A percentile compares a stretch with the other conserved stretches of the same genome.
phyloP scores from a whole-genome alignment of 1,140 invertebrate species.

The Araneus ventricosus region DNA sequence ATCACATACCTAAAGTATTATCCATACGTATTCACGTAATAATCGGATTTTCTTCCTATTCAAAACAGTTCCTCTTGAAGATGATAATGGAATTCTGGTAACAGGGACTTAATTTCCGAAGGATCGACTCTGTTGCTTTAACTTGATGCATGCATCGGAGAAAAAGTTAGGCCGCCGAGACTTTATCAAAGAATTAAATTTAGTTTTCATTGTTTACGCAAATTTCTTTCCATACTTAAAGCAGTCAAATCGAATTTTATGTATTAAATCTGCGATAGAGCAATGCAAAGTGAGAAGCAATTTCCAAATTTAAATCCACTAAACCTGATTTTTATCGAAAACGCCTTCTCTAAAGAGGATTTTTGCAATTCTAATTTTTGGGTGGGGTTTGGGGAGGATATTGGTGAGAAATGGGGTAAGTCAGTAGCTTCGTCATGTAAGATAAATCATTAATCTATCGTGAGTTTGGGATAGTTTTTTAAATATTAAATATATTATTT shows the following conservation, averaged over 20 bases:
- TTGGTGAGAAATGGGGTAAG: not conserved
- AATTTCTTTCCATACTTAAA: slow-evolving; percentile 42
- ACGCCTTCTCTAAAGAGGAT: slow-evolving; percentile 15
- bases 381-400: not conserved
- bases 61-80: not conserved
- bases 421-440: not conserved
- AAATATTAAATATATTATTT: not conserved
- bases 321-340: slow-evolving; percentile 61
- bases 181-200: slow-evolving; percentile 48
- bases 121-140: slow-evolving; percentile 3
- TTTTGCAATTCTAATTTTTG: slow-evolving; percentile 58
- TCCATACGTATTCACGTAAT: not conserved
- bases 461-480: not conserved
- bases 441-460: not conserved
- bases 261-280: slow-evolving; percentile 45
- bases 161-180: slow-evolving; percentile 1
- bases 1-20: not conserved
- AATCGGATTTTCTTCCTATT: not conserved
- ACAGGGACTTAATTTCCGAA: slow-evolving; percentile 22
- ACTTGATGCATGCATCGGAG: slow-evolving; percentile 1
- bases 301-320: slow-evolving; percentile 61
- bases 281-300: slow-evolving; percentile 47
- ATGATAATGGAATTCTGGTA: slow-evolving; percentile 34
- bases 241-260: slow-evolving; percentile 55
- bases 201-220: slow-evolving; percentile 49